Percentiles rank a stretch among this genome's conserved stretches.
Evolutionary conservation across 2,113 vertebrate genomes (phyloP).

Genomic region (Leptodactylus fuscus): DNA sequence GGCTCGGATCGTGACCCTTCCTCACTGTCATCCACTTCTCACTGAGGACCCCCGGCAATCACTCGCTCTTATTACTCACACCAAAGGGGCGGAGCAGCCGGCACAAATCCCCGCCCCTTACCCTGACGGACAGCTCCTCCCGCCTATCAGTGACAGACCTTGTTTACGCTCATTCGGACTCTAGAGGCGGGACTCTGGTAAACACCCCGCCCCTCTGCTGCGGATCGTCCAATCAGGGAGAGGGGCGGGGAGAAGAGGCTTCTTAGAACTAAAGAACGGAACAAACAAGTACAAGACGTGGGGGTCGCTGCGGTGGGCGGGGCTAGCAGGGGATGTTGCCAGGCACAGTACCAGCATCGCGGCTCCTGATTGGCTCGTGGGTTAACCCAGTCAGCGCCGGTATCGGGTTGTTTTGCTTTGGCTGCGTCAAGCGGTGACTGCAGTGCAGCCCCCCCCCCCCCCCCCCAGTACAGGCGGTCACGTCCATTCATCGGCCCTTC

Average conservation of each 20-base stretch:
- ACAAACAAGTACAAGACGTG: slow-evolving; percentile 24
- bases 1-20: neutral
- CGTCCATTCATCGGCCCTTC: neutral
- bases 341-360: neutral
- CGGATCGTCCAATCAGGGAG: neutral
- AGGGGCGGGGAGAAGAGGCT: neutral
- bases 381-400: neutral
- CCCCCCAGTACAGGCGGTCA: neutral
- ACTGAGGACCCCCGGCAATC: neutral
- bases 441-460: neutral
- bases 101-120: neutral
- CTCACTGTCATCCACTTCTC: neutral
- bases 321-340: slow-evolving; percentile 35
- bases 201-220: neutral
- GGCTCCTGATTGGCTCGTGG: neutral
- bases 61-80: neutral
- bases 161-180: neutral
- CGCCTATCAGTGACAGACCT: neutral
- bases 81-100: neutral
- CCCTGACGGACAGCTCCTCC: neutral
- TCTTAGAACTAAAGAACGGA: slow-evolving; percentile 18
- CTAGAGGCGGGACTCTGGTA: neutral
- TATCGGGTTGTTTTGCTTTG: neutral
- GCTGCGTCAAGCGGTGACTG: slow-evolving; percentile 7
- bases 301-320: slow-evolving; percentile 10